Base-by-base conservation (phyloP, 2,888 invertebrate genomes). In the Hydropsyche betteni region DNA sequence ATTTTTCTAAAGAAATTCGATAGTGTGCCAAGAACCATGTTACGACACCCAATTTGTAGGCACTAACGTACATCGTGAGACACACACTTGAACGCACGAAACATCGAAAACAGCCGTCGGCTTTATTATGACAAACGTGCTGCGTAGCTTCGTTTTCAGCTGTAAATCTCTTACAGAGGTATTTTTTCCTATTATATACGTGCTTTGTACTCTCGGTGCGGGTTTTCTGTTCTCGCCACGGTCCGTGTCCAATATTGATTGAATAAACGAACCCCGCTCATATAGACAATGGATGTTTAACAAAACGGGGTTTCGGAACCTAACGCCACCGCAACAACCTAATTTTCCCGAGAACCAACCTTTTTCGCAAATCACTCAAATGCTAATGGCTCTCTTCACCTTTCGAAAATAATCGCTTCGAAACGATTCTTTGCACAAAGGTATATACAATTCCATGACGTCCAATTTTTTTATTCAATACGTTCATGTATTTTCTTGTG, bases 261-360 rank as follows among this genome's bases (percentile, higher is more conserved):
- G 58, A 58, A 58, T 58, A 16, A 58, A 16, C 24, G 24, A 24
- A 16, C 24, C 44, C 44, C 58, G 58, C 16, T 58, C 58, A 44
- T 58, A 58, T 58, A 58, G 58, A 58, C 58, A 58, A 58, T 58
- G 58, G 58, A 58, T 44, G 44, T 44, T 44, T 44, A 44, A 44
- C 44, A 44, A 44, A 44, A 44, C 44, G 44, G 7, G 44, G 58
- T 58, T 58, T 58, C 24, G 58, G 24, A 58, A 14, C 53, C 53
- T 53, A 14, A 53, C 12, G n/a, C 53, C 53, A 14, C 58, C 58
- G 58, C 58, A 58, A 58, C 58, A 58, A 58, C 58, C 58, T 16
- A 58, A 58, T 58, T 58, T 58, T 58, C 58, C 16, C 16, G 58
- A 24, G 8, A 58, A 8, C 8, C 16, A 58, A 16, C 58, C 58